A percentile compares a stretch with the other conserved stretches of the same genome.
Evolutionary conservation across 2,888 invertebrate species (phyloP).

Genomic region (Parnassius orleans): DNA sequence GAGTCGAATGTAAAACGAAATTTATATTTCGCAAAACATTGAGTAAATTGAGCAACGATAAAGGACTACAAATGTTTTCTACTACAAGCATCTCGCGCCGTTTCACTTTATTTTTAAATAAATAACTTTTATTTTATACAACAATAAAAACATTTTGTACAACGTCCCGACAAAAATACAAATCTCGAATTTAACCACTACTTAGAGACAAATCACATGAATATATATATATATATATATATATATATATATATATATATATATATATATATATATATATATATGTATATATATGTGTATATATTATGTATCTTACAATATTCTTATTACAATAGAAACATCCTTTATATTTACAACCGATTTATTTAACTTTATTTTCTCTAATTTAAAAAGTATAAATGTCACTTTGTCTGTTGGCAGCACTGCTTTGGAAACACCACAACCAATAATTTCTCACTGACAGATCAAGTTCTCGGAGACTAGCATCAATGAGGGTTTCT

Average conservation of each 20-base stretch:
- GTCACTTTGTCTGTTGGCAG: conserved; percentile 35
- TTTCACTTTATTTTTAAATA: conserved; percentile 34
- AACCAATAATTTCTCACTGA: conserved; percentile 23
- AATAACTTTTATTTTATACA: conserved; percentile 27
- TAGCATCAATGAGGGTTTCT: neutral
- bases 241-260: too few species aligned
- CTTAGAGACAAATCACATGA: conserved; percentile 10
- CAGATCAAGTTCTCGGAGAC: neutral
- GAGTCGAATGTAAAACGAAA: conserved; percentile 28
- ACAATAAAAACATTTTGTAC: conserved; percentile 42
- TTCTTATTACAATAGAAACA: conserved; percentile 1
- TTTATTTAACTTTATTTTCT: conserved; percentile 7
- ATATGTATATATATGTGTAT: too few species aligned
- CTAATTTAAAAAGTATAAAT: conserved; percentile 22
- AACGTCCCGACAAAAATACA: conserved; percentile 50
- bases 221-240: too few species aligned
- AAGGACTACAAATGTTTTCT: conserved; percentile 41
- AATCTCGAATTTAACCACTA: conserved; percentile 43
- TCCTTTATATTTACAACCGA: conserved; percentile 24
- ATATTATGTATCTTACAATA: conserved; percentile 6
- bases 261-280: too few species aligned
- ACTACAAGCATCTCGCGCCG: conserved; percentile 51
- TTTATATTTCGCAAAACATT: conserved; percentile 60
- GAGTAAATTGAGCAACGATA: conserved; percentile 73
- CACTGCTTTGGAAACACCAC: conserved; percentile 28